Evolutionary conservation across 2,797 vertebrate genomes (phyloP).

Genomic region (Glossophaga mutica): DNA sequence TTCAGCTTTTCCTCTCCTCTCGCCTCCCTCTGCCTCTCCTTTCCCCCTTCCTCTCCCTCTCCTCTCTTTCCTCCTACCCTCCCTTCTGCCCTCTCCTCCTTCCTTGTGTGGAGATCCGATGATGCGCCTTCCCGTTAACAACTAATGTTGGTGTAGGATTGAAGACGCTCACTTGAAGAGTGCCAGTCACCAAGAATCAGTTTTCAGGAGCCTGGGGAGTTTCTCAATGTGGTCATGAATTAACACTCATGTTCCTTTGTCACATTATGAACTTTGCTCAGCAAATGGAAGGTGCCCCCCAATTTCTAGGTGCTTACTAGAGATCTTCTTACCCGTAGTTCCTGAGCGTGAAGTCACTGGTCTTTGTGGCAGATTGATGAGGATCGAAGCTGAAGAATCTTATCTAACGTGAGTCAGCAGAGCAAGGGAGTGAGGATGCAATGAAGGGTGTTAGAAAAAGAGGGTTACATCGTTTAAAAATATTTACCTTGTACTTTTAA

Average conservation of each 20-base stretch:
- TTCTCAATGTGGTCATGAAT: background rate
- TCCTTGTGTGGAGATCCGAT: background rate
- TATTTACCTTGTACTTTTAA: background rate
- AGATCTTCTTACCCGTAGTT: background rate
- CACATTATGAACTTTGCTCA: background rate
- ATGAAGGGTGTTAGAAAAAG: background rate
- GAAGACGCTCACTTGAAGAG: conserved; percentile 5
- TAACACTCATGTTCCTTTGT: background rate
- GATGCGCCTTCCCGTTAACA: background rate
- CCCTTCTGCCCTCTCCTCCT: too few relatives aligned
- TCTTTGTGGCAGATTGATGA: background rate
- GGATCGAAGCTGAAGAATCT: background rate
- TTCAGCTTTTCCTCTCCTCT: background rate
- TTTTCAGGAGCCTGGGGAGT: background rate
- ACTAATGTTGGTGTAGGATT: background rate
- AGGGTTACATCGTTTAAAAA: background rate
- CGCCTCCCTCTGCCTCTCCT: too few relatives aligned
- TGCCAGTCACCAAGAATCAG: background rate
- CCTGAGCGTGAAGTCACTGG: background rate
- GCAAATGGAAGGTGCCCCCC: background rate
- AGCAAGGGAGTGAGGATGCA: background rate
- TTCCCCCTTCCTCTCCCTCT: background rate
- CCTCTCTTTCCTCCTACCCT: too few relatives aligned
- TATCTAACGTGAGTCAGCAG: background rate
- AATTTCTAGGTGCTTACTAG: background rate